Evolutionary conservation across 2,888 invertebrate species (phyloP), one percentile per base, ranked within the genome.

Genomic region (Drosophila stalkeri): DNA sequence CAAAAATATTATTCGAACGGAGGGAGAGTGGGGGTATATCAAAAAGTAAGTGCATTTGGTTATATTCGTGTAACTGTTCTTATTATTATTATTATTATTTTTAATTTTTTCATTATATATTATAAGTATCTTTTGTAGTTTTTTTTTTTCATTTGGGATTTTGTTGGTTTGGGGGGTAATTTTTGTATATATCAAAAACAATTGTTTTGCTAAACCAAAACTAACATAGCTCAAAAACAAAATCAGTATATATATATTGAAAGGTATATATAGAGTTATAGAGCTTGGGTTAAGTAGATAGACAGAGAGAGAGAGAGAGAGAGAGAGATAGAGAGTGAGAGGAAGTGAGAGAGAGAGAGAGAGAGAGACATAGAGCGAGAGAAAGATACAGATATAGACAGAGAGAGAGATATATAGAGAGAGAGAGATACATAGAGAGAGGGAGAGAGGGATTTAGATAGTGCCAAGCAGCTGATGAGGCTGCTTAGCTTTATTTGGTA

Each of bases 1-100:
- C 87, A 91, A 91, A 90, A 89, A 83, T 82, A 54, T 54, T 90
- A 85, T 90, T 89, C 70, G 77, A 90, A 90, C 91, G 68, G 80
- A 75, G 73, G 65, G 70, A 69, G 79, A 62, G 80, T 60, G 76
- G 73, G 82, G 75, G 60, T 60, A 74, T 82, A 74, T 82, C 85
- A 87, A 75, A 90, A 82, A 85, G 57, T 90, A 81, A 90, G 90
- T 86, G 86, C 90, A 90, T 59, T 88, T 75, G 59, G 41, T 31
- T 59, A 43, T 82, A 69, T 69, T 82, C 57, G 76, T 82, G 76
- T 78, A 59, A 46, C 46, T 59, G 46, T 46, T 47, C 46, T 23
- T 46, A 7, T 46, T 27, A 6, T 27, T 6, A 0, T 23, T 23
- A 3, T 23, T 23, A n/a, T n/a, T n/a, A n/a, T n/a, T n/a, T n/a